A percentile compares a stretch with the other conserved stretches of the same genome.
Evolutionary conservation across 1,140 invertebrate species (phyloP).

Genomic region (Dryas iulia): DNA sequence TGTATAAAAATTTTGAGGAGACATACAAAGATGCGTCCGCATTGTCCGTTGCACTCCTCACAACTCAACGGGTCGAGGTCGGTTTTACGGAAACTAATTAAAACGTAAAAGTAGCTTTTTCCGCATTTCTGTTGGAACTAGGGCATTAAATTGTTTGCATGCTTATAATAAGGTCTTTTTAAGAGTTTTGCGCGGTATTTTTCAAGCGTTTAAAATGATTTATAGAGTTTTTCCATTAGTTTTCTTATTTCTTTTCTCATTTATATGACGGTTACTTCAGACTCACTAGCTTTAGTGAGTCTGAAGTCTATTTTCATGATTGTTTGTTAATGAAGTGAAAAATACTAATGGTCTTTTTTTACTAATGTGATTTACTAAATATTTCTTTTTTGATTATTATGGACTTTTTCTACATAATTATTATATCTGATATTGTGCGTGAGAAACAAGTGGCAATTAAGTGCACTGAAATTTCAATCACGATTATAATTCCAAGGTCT

Average conservation of each 20-base stretch:
- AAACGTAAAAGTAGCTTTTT: constrained; percentile 32
- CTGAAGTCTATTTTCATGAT: no score
- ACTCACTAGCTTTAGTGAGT: no score
- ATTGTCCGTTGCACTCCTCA: constrained; percentile 20
- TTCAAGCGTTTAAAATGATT: not conserved
- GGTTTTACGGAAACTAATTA: constrained; percentile 32
- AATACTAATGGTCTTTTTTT: no score
- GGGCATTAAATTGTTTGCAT: constrained; percentile 29
- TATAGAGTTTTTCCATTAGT: not conserved
- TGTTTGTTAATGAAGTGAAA: no score
- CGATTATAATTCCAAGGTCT: no score
- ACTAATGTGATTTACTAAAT: no score
- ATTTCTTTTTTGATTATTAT: no score
- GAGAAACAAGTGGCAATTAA: no score
- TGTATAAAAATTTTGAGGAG: not conserved
- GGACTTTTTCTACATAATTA: no score
- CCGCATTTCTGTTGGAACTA: constrained; percentile 22
- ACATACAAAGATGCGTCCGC: constrained; percentile 5
- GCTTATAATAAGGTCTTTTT: constrained; percentile 24
- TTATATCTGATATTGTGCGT: no score
- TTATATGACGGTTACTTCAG: not conserved
- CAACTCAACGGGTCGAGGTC: constrained; percentile 24
- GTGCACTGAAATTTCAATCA: no score
- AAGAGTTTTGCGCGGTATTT: not conserved
- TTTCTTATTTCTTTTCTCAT: not conserved